Evolutionary conservation across 2,888 invertebrate species (phyloP).

Genomic region (Amphimallon solstitiale): DNA sequence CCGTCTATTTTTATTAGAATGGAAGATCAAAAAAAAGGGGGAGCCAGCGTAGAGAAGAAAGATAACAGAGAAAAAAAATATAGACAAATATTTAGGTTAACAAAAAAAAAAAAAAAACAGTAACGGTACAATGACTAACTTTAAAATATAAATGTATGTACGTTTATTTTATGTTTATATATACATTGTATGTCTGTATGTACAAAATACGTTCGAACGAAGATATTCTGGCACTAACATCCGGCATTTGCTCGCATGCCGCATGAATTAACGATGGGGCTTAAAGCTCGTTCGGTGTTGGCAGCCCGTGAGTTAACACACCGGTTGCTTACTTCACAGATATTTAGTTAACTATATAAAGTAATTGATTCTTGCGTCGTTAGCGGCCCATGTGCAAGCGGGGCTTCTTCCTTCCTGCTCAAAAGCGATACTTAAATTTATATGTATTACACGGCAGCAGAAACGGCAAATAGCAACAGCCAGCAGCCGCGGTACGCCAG

Average conservation of each 20-base stretch:
- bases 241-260: slow-evolving; percentile 58
- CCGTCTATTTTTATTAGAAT: slow-evolving; percentile 48
- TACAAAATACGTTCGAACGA: background rate
- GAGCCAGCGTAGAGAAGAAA: background rate
- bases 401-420: slow-evolving; percentile 2
- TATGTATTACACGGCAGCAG: background rate
- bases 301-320: slow-evolving; percentile 42
- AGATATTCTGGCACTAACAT: slow-evolving; percentile 51
- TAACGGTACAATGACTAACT: slow-evolving; percentile 42
- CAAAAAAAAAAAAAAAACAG: slow-evolving; percentile 46
- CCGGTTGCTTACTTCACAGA: slow-evolving; percentile 38
- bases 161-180: slow-evolving; percentile 7
- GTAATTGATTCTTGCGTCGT: slow-evolving; percentile 27
- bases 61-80: slow-evolving; percentile 49
- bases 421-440: slow-evolving; percentile 10
- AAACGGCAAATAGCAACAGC: too few relatives aligned
- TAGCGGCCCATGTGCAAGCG: slow-evolving; percentile 1
- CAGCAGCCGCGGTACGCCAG: too few relatives aligned
- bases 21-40: slow-evolving; percentile 46
- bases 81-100: slow-evolving; percentile 58
- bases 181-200: background rate
- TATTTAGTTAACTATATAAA: slow-evolving; percentile 18
- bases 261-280: slow-evolving; percentile 39
- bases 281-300: slow-evolving; percentile 38
- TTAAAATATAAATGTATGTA: slow-evolving; percentile 36